Evolutionary conservation across 2,113 vertebrate species (phyloP), one percentile per base, ranked within the genome.

Genomic region (Acinonyx jubatus): DNA sequence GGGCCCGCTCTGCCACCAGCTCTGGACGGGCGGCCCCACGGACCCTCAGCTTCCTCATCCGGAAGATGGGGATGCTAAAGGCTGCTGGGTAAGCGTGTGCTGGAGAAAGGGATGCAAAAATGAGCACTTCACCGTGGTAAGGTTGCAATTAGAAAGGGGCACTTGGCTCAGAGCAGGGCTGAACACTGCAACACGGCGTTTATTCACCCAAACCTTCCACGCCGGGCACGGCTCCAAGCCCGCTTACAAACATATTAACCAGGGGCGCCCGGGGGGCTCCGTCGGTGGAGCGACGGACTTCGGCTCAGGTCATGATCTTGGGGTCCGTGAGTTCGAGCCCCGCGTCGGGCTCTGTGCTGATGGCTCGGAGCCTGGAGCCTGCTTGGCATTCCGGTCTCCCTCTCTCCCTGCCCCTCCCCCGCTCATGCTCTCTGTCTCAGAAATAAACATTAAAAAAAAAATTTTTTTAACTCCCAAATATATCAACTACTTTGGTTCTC

Each of bases 401-500:
- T 45, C 45, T 45, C 45, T 45, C 45, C 7, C 45, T 45, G 45
- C 1, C 45, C 45, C 36, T 38, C 36, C 36, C 36, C 36, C 36
- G 36, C 3, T 38, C 36, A 38, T 38, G 36, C 36, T 38, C 36
- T 41, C 41, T 9, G 45, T 45, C 45, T 1, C 45, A 45, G 0
- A 45, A 45, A 45, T 45, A 45, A 45, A 45, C 36, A 38, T 38
- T 38, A 3, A 38, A 38, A 38, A 38, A 38, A 38, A 38, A 3
- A 3, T 38, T 38, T 38, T 38, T 38, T 38, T 3, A 38, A 45
- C 45, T 45, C 7, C 7, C 45, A 45, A 31, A 71, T 25, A 6
- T 0, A 8, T 2, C 0, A 15, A 13, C 36, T 74, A 21, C 69
- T 41, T 38, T n/a, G 1, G 4, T 45, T 31, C n/a, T 12, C 66